These are phyloP conservation scores for Octopus bimaculoides DNA, from an alignment of 1,140 invertebrate species.

Conservation along the genomic window DNA sequence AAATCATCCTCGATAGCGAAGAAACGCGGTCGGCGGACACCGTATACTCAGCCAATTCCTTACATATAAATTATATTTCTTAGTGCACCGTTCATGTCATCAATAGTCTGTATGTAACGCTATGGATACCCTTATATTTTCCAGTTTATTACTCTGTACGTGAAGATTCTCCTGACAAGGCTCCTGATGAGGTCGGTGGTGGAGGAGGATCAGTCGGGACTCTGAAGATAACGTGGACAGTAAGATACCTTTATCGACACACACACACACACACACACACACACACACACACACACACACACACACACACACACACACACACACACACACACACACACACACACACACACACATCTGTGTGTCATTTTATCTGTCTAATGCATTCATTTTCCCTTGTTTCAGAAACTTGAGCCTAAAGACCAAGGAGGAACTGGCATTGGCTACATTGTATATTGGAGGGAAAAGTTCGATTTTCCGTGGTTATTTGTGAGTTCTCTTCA, in stretches of 20 bases:
- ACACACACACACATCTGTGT: conserved; percentile 24
- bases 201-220: conserved; percentile 89
- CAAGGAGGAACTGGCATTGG: conserved; percentile 34
- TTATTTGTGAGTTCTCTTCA: background rate
- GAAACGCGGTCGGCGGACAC: too few species aligned
- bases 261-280: background rate
- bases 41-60: too few species aligned
- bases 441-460: conserved; percentile 36
- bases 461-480: background rate
- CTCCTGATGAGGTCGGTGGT: conserved; percentile 78
- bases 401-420: conserved; percentile 27
- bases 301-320: background rate
- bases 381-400: background rate
- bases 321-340: conserved; percentile 24
- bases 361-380: background rate
- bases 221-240: conserved; percentile 88
- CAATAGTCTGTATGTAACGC: too few species aligned
- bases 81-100: too few species aligned
- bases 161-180: conserved; percentile 74
- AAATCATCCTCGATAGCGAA: too few species aligned
- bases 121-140: background rate
- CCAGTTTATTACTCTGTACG: conserved; percentile 76
- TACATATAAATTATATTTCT: too few species aligned
- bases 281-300: background rate
- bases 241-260: conserved; percentile 38